These are phyloP conservation scores for Pelecanus crispus DNA, from an alignment of 2,113 vertebrate species.

Conservation along the genomic window DNA sequence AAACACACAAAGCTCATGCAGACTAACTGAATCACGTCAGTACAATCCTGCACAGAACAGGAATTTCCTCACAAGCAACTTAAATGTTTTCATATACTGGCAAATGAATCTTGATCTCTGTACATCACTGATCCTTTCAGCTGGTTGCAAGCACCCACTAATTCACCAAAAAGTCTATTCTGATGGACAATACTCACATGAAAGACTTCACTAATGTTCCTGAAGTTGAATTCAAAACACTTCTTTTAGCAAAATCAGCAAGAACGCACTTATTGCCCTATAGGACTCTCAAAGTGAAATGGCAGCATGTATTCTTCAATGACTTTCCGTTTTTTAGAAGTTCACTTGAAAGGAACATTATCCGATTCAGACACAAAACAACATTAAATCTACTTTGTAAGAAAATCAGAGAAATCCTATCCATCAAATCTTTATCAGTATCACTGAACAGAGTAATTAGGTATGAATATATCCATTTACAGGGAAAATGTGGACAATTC, in stretches of 20 bases:
- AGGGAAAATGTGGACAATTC: background rate
- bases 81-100: background rate
- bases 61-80: background rate
- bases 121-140: background rate
- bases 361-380: background rate
- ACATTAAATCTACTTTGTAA: background rate
- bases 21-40: background rate
- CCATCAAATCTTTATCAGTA: background rate
- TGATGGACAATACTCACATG: background rate
- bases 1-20: background rate
- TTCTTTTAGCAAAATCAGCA: background rate
- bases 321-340: background rate
- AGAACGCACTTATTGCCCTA: background rate
- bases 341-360: slow-evolving; percentile 1
- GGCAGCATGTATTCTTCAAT: background rate
- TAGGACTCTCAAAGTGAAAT: background rate
- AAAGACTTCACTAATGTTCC: background rate
- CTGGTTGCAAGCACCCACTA: background rate
- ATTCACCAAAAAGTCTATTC: background rate
- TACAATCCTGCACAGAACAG: background rate
- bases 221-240: background rate
- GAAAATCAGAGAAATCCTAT: background rate
- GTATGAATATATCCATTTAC: background rate
- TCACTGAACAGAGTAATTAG: background rate
- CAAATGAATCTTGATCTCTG: background rate